phyloP scores from a whole-genome alignment of 2,113 vertebrate genomes.

The Marmota flaviventris region DNA sequence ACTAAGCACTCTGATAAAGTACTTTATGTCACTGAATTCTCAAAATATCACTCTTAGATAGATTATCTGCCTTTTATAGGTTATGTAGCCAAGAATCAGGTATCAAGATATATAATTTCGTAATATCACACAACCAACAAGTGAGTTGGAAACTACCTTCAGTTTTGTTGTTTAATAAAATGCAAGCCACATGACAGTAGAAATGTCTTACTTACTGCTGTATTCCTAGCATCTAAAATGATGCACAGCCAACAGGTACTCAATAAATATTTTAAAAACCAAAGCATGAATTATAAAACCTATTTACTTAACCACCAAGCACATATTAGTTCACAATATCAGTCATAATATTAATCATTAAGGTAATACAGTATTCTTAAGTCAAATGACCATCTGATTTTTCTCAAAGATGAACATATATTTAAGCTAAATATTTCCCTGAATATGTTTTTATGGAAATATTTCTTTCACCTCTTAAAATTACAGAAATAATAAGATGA shows the following conservation, averaged over 20 bases:
- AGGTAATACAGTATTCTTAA: constrained; percentile 55
- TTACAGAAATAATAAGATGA: constrained; percentile 30
- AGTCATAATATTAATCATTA: constrained; percentile 16
- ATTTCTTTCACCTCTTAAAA: constrained; percentile 47
- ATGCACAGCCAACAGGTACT: background rate
- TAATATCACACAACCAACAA: constrained; percentile 10
- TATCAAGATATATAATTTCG: background rate
- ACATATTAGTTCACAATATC: background rate
- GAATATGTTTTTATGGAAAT: constrained; percentile 13
- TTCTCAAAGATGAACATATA: constrained; percentile 28
- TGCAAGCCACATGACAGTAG: background rate
- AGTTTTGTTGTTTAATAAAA: constrained; percentile 17
- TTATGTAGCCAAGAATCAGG: background rate
- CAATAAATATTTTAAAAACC: constrained; percentile 48
- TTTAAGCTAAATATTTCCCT: background rate
- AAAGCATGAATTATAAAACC: constrained; percentile 10
- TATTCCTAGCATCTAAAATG: background rate
- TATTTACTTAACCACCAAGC: background rate
- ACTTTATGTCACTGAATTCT: background rate
- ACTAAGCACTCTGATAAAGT: background rate
- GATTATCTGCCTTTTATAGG: background rate
- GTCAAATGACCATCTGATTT: constrained; percentile 9
- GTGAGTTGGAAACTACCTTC: background rate
- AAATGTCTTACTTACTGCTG: constrained; percentile 6
- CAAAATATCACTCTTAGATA: background rate